phyloP scores from a whole-genome alignment of 2,888 invertebrate species.

The Helicoverpa assulta region DNA sequence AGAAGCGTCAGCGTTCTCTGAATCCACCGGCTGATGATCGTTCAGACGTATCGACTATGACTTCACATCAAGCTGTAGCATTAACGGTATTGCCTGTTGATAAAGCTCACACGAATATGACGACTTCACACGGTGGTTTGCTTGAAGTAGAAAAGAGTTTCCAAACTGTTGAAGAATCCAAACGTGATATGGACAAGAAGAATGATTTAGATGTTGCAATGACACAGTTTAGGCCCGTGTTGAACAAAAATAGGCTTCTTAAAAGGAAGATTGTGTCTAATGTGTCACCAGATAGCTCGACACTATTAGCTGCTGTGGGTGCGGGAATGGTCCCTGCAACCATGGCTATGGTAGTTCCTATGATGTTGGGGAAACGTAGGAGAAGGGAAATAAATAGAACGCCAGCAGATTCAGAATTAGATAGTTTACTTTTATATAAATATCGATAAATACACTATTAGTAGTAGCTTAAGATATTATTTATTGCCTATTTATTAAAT shows the following conservation, averaged over 20 bases:
- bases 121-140: constrained; percentile 93
- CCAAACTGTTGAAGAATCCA: constrained; percentile 92
- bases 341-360: constrained; percentile 95
- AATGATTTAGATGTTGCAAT: constrained; percentile 77
- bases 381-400: constrained; percentile 72
- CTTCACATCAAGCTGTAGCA: constrained; percentile 90
- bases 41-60: constrained; percentile 75
- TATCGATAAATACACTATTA: constrained; percentile 51
- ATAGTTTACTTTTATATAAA: constrained; percentile 71
- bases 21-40: constrained; percentile 71
- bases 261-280: constrained; percentile 79
- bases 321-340: constrained; percentile 95
- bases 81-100: constrained; percentile 94
- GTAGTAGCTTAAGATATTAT: constrained; percentile 49
- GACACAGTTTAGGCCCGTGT: constrained; percentile 74
- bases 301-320: constrained; percentile 93
- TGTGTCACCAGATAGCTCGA: constrained; percentile 89
- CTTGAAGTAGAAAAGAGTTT: constrained; percentile 94
- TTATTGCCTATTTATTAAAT: constrained; percentile 60
- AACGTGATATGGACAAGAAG: constrained; percentile 81
- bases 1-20: constrained; percentile 84
- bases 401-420: constrained; percentile 65
- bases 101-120: constrained; percentile 91
- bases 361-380: constrained; percentile 91
- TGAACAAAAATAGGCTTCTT: constrained; percentile 75